These are phyloP conservation scores for Oostethus manadensis DNA, from an alignment of 2,113 vertebrate species.

Conservation along the genomic window DNA sequence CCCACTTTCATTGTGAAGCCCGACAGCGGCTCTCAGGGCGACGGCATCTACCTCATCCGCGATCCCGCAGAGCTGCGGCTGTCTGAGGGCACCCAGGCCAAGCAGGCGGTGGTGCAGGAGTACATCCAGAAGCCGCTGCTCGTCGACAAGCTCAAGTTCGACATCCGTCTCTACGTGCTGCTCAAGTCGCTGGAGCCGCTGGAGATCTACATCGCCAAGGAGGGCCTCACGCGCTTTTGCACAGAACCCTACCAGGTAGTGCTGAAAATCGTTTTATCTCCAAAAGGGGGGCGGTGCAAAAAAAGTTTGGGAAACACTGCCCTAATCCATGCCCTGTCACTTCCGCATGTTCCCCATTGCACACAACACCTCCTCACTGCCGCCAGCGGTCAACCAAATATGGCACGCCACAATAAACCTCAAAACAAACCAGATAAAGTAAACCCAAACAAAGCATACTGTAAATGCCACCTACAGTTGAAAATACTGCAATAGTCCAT, in stretches of 20 bases:
- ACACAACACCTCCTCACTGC: too few relatives aligned
- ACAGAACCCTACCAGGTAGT: constrained; percentile 92
- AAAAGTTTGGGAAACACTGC: too few relatives aligned
- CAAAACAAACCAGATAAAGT: too few relatives aligned
- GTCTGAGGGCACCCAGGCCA: constrained; percentile 72
- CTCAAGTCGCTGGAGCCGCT: constrained; percentile 89
- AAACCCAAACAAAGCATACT: too few relatives aligned
- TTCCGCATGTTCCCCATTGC: too few relatives aligned
- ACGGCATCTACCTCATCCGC: constrained; percentile 97
- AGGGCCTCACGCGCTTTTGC: constrained; percentile 93
- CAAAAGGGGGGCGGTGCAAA: too few relatives aligned
- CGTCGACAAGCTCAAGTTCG: constrained; percentile 95
- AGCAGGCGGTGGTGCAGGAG: constrained; percentile 90
- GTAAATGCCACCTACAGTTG: too few relatives aligned
- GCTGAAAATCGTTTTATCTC: too few relatives aligned
- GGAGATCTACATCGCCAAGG: constrained; percentile 96
- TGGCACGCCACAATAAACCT: too few relatives aligned
- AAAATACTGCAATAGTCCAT: too few relatives aligned
- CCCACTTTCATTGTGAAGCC: constrained; percentile 96
- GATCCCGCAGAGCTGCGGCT: constrained; percentile 82
- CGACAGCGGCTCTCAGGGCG: constrained; percentile 92
- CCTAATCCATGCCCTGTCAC: too few relatives aligned
- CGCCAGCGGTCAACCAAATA: too few relatives aligned
- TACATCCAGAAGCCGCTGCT: constrained; percentile 91
- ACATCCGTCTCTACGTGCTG: constrained; percentile 93